Evolutionary conservation across 2,888 invertebrate species (phyloP).

Genomic region (Darwinula stevensoni): DNA sequence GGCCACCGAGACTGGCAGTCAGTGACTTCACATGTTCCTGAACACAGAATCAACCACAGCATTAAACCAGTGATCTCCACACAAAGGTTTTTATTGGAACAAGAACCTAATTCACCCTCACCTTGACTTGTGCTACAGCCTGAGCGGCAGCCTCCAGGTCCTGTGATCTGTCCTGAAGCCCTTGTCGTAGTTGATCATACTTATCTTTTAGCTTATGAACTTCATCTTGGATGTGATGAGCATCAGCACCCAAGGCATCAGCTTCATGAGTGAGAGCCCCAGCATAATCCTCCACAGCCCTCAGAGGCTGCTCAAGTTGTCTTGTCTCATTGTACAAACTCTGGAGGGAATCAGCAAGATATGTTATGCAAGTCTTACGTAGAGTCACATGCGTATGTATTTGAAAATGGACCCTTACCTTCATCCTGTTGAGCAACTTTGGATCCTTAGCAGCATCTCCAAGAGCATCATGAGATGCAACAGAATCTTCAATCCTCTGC

Average conservation of each 20-base stretch:
- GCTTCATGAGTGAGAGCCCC: constrained; percentile 46
- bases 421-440: constrained; percentile 53
- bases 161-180: constrained; percentile 44
- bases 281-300: constrained; percentile 30
- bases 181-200: constrained; percentile 38
- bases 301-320: constrained; percentile 40
- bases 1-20: constrained; percentile 16
- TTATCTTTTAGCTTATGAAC: constrained; percentile 43
- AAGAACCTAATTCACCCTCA: too few species aligned
- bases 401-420: constrained; percentile 17
- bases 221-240: constrained; percentile 42
- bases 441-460: constrained; percentile 44
- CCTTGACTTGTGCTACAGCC: constrained; percentile 56
- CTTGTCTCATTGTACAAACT: constrained; percentile 43
- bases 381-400: not conserved
- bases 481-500: constrained; percentile 59
- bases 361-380: too few species aligned
- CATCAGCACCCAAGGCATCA: constrained; percentile 36
- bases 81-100: too few species aligned
- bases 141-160: constrained; percentile 56
- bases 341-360: constrained; percentile 9
- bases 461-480: constrained; percentile 38
- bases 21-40: constrained; percentile 36
- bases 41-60: constrained; percentile 8
- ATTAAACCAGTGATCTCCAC: constrained; percentile 6